Base-by-base conservation (phyloP, 2,888 invertebrate species). In the Branchellion lobata region DNA sequence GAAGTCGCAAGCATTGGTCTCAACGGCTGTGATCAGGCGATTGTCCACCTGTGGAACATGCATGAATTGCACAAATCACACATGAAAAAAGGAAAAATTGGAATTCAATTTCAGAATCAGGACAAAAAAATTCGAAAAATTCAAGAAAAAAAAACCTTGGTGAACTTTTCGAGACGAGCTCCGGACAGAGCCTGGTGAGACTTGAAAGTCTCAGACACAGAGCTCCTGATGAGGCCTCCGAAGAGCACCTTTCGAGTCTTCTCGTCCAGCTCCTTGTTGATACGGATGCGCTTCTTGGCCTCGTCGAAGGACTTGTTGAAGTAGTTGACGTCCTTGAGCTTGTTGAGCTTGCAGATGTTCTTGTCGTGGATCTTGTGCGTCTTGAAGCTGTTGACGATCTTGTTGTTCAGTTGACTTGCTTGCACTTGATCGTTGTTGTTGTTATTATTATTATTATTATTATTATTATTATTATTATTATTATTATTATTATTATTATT, bases 141-240 rank as follows among this genome's bases (percentile, higher is more conserved):
- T 57, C 3, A 57, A 24, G 61, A 57, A 24, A n/a, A 57, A 57
- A 57, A 57, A 18, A 53, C 53, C 75, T 75, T 75, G 53, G 75
- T 75, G 75, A 29, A 75, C 75, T 75, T 75, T 53, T 75, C 75
- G 0, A 75, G 27, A 40, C 33, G 36, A n/a, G 40, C 40, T 27
- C 36, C 24, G 31, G 29, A 27, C 5, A 31, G 31, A 18, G 1
- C 33, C 14, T 33, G 27, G 31, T 21, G 21, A 21, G 53, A 53
- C 53, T 51, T 47, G 53, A 75, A 75, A n/a, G 40, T 51, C 3
- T 75, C 53, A 8, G 75, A 75, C 21, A 75, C 18, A 29, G 75
- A 75, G 24, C 36, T 36, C 75, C 51, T 47, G 53, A 75, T 57
- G 61, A 57, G 61, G 21, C 61, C 61, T 40, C 40, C 40, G 24